phyloP scores from a whole-genome alignment of 2,113 vertebrate genomes.

The Varanus salvator region DNA sequence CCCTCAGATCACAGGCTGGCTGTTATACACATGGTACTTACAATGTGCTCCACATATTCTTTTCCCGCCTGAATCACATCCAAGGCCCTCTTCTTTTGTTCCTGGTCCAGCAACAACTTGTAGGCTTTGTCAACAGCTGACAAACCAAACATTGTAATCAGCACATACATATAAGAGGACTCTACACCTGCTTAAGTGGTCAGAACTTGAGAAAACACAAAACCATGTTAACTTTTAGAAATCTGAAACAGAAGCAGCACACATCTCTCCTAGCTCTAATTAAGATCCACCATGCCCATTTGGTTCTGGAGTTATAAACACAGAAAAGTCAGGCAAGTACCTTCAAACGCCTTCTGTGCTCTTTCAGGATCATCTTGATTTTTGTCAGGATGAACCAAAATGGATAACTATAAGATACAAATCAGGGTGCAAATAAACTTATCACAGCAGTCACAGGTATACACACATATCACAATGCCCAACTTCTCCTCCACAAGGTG shows the following conservation, averaged over 20 bases:
- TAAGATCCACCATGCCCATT: neutral
- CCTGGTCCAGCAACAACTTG: constrained; percentile 93
- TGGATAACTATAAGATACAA: constrained; percentile 85
- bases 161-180: constrained; percentile 45
- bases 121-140: constrained; percentile 98
- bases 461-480: neutral
- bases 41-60: constrained; percentile 96
- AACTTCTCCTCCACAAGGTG: neutral
- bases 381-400: constrained; percentile 98
- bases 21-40: constrained; percentile 72
- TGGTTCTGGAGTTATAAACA: neutral
- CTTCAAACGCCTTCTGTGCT: constrained; percentile 98
- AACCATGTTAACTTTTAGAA: accelerated
- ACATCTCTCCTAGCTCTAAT: neutral
- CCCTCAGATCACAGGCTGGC: neutral
- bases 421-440: constrained; percentile 27
- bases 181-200: neutral
- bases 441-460: neutral
- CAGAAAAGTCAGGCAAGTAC: constrained; percentile 67
- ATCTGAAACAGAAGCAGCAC: neutral
- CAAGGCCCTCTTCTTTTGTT: constrained; percentile 96
- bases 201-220: neutral
- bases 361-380: constrained; percentile 93
- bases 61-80: constrained; percentile 96
- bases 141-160: constrained; percentile 69